Evolutionary conservation across 2,888 invertebrate species (phyloP).

Genomic region (Sipha maydis): DNA sequence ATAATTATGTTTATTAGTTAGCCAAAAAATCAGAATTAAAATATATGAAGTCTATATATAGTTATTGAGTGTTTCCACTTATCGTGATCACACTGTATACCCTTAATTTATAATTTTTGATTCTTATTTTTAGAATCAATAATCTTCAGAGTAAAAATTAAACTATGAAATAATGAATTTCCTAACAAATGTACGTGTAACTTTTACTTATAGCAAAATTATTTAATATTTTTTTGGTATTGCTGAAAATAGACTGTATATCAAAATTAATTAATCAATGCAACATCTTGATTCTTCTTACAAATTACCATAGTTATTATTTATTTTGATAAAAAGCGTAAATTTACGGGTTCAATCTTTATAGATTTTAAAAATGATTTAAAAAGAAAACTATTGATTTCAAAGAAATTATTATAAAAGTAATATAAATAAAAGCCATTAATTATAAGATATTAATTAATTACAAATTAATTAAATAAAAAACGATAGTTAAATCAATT

Average conservation of each 20-base stretch:
- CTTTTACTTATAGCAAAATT: background rate
- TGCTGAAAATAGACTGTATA: background rate
- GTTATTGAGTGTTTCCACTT: too few relatives aligned
- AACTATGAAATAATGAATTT: background rate
- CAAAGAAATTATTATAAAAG: too few relatives aligned
- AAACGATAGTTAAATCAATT: background rate
- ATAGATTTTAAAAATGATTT: background rate
- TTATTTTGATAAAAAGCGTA: background rate
- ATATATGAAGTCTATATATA: too few relatives aligned
- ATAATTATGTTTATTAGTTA: too few relatives aligned
- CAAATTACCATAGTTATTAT: background rate
- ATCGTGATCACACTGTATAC: too few relatives aligned
- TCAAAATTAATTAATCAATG: conserved; percentile 15
- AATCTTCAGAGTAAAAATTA: background rate
- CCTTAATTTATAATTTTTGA: too few relatives aligned
- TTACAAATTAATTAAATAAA: background rate
- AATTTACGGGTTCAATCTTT: background rate
- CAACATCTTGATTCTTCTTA: background rate
- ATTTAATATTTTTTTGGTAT: background rate
- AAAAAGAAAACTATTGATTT: background rate
- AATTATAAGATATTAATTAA: background rate
- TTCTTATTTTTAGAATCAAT: background rate
- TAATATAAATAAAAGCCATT: background rate
- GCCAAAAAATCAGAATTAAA: too few relatives aligned
- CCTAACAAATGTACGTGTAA: background rate